These are phyloP conservation scores for Mionectes olivaceus DNA, from an alignment of 2,797 vertebrate species.

Conservation along the genomic window DNA sequence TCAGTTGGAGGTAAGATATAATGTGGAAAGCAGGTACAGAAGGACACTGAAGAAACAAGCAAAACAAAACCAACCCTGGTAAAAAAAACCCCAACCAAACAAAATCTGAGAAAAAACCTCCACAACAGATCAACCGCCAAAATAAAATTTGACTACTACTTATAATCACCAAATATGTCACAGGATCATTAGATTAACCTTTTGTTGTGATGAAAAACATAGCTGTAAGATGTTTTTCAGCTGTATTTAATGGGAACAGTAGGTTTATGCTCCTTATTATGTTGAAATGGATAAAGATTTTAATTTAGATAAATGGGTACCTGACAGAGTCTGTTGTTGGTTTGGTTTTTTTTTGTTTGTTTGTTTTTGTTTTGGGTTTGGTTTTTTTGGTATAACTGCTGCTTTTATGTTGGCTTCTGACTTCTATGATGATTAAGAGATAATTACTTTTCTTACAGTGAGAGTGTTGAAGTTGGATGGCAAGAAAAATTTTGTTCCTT, in stretches of 20 bases:
- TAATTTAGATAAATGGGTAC: slow-evolving; percentile 49
- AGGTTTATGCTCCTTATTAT: neutral
- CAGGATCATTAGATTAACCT: slow-evolving; percentile 52
- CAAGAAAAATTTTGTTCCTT: neutral
- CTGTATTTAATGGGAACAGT: slow-evolving; percentile 36
- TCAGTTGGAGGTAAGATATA: neutral
- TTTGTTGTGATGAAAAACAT: slow-evolving; percentile 10
- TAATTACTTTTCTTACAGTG: slow-evolving; percentile 1
- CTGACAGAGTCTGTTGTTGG: neutral
- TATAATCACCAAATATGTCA: neutral
- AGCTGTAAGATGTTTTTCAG: slow-evolving; percentile 24
- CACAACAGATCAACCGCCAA: neutral
- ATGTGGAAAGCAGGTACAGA: neutral
- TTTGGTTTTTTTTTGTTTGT: neutral
- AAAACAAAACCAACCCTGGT: neutral
- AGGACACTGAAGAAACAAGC: neutral
- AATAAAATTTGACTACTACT: neutral
- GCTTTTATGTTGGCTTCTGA: slow-evolving; percentile 47
- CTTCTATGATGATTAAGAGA: slow-evolving; percentile 6
- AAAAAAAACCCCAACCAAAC: neutral
- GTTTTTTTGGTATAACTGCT: neutral
- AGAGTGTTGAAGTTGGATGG: neutral
- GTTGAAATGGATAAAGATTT: slow-evolving; percentile 3
- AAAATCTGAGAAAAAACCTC: neutral
- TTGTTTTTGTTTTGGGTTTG: neutral